Base-by-base conservation (phyloP, 2,888 invertebrate genomes). In the Cryptocephalus moraei region DNA sequence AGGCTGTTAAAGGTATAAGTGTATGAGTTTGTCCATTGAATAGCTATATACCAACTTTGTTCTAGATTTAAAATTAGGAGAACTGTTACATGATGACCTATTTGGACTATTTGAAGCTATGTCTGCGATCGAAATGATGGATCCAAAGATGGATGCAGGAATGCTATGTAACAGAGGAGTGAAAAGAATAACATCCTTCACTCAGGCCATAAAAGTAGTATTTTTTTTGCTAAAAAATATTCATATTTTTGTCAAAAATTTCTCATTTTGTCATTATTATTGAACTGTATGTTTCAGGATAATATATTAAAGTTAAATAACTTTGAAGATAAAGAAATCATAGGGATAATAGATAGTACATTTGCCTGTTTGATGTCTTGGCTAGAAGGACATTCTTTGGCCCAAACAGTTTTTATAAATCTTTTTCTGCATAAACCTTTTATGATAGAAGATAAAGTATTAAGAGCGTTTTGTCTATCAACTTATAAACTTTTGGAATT, bases 101-200 rank as follows among this genome's bases (percentile, higher is more conserved):
- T 92, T 88, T 75, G 91, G 94, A 3, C 74, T 99, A 36, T 93
- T 93, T 72, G 97, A 99, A 70, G 97, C 96, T 0, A 99, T 99
- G 97, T 95, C 96, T 1, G 97, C 97, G 1, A 97, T 99, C 61
- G 97, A 99, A 73, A 94, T 99, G 91, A 97, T 97, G 97, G 97
- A 99, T 68, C 96, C 97, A 0, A 99, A 97, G 77, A 99, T 99
- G 97, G 99, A 99, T 76, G 94, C 95, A 1, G 97, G 97, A 8
- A 95, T 97, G 93, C 75, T 91, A 54, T 94, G 93, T 67, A 94
- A 94, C 67, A 79, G 92, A 54, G 87, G 87, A 10, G 83, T 81
- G 62, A 82, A 88, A 48, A 87, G 88, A 63, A 86, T 91, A 8
- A 78, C 90, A 39, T 89, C 86, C 48, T 91, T 95, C 64, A 84